Evolutionary conservation across 1,140 invertebrate species (phyloP), one percentile per base, ranked within the genome.

Genomic region (Samia ricini): DNA sequence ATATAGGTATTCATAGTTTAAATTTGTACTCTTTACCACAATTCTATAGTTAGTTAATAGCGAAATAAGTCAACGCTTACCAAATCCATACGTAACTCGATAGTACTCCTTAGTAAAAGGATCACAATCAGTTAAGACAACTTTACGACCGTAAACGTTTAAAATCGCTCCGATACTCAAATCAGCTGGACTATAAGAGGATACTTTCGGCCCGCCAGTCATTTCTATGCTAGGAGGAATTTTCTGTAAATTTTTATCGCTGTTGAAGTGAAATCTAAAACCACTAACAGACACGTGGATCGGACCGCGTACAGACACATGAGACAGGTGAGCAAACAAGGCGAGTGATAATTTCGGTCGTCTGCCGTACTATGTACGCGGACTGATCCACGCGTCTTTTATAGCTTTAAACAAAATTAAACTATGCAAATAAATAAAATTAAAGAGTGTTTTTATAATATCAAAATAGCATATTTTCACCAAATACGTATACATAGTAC

Each of bases 91-190:
- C 18, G 91, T 93, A 29, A 93, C 93, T 68, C 94, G 93, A 83
- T 97, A 98, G 90, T 96, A 98, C 49, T 96, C 93, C 80, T 95
- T 96, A 0, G 97, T 99, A 73, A 96, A 98, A 18, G 92, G 90
- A 89, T 99, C 97, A 68, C 96, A 96, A 79, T 98, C 95, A 0
- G 94, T 96, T 0, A 99, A 88, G 0, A 97, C 91, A 22, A 98
- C 93, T 51, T 94, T 93, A 52, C 97, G 91, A 6, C 96, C 96
- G 71, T 94, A 97, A 18, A 97, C 93, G 67, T 95, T 94, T 0
- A 98, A 81, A 0, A 94, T 92, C 0, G 94, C 93, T 0, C 97
- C 97, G 69, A 98, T 95, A 12, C 92, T 92, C 15, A 99, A 85
- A 84, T 99, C 92, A 22, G 85, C 82, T n/a, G 90, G 89, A 62